Percentiles rank a stretch among this genome's conserved stretches.
These are phyloP conservation scores for Adelosebastes latens DNA, from an alignment of 2,797 vertebrate species.

Conservation along the genomic window DNA sequence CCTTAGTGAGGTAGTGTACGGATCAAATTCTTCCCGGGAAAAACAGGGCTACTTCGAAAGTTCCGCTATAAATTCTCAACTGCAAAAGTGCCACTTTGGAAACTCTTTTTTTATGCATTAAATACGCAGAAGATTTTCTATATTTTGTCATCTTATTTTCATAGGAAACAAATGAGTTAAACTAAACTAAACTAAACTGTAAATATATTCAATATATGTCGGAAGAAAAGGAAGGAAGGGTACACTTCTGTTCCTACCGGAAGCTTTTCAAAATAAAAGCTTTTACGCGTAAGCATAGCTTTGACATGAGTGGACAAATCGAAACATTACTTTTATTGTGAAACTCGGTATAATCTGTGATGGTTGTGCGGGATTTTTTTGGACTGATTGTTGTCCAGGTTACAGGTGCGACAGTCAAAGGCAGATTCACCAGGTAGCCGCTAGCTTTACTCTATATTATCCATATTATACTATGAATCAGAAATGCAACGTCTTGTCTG, in stretches of 20 bases:
- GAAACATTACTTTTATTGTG: conserved; percentile 34
- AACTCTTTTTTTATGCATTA: accelerated
- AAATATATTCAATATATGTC: background rate
- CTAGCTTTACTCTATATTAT: background rate
- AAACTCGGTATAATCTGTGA: background rate
- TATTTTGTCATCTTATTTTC: accelerated
- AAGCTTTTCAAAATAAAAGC: conserved; percentile 59
- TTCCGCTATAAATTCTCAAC: conserved; percentile 40
- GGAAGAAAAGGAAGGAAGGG: background rate
- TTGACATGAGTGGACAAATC: accelerated
- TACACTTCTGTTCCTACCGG: background rate
- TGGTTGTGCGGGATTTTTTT: conserved; percentile 1
- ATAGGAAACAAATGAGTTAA: accelerated
- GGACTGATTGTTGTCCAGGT: background rate
- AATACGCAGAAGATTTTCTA: accelerated
- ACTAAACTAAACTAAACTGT: background rate
- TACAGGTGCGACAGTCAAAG: background rate
- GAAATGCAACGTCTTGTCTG: background rate
- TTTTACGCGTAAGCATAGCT: accelerated
- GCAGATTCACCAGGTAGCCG: background rate
- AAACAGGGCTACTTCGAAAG: background rate
- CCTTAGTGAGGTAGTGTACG: conserved; percentile 44
- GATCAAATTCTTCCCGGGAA: conserved; percentile 42
- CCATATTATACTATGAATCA: too few species aligned
- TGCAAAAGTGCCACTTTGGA: accelerated